Percentiles rank a stretch among this genome's conserved stretches.
phyloP scores from a whole-genome alignment of 2,113 vertebrate species.

The Odontophorus gujanensis region DNA sequence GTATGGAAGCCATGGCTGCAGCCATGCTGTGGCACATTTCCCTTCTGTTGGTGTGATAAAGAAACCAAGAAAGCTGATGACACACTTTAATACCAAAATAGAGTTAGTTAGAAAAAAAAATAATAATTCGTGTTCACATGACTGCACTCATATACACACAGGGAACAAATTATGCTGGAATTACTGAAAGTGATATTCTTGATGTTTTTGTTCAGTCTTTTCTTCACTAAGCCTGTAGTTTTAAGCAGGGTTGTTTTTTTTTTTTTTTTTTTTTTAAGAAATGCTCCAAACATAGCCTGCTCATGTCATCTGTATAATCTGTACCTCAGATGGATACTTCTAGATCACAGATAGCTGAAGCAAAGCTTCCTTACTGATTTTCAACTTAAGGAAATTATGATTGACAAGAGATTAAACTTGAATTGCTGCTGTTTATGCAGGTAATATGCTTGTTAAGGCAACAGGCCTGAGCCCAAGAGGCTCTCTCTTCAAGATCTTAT shows the following conservation, averaged over 20 bases:
- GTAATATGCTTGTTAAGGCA: background rate
- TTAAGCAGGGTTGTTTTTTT: background rate
- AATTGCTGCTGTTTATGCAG: background rate
- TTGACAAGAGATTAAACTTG: background rate
- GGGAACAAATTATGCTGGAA: background rate
- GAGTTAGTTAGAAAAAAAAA: background rate
- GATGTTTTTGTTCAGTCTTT: background rate
- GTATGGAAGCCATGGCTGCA: slow-evolving; percentile 89
- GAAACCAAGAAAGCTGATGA: background rate
- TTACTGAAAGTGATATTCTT: background rate
- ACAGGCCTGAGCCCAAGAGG: background rate
- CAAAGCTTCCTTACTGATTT: background rate
- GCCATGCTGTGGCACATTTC: slow-evolving; percentile 89
- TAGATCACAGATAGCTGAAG: background rate
- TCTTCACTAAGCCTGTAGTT: background rate
- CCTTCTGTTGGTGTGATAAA: slow-evolving; percentile 82
- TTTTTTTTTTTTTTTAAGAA: background rate
- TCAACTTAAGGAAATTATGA: background rate
- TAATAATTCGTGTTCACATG: background rate
- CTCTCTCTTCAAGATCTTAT: background rate
- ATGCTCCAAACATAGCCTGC: background rate
- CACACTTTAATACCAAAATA: background rate
- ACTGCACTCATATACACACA: background rate
- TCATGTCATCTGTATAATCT: background rate
- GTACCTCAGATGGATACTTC: background rate